Evolutionary conservation across 2,797 vertebrate species (phyloP).

Genomic region (Mionectes olivaceus): DNA sequence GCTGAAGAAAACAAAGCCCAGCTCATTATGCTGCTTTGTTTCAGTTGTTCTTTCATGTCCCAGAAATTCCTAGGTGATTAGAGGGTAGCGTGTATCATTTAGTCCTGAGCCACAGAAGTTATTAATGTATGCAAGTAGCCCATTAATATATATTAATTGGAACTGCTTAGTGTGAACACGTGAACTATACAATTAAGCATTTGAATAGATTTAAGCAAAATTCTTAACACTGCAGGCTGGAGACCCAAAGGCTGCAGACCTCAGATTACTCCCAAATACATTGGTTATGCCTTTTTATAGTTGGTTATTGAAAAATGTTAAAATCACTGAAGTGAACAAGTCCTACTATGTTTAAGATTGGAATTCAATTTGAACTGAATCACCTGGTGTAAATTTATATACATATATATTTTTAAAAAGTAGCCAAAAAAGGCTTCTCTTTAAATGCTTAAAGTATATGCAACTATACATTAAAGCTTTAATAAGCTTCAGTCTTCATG

Average conservation of each 20-base stretch:
- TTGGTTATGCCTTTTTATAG: background rate
- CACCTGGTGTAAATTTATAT: background rate
- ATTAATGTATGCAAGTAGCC: background rate
- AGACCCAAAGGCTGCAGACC: background rate
- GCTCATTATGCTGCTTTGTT: background rate
- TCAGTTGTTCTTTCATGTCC: background rate
- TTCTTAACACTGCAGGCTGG: background rate
- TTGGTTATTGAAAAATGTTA: background rate
- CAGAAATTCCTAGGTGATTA: background rate
- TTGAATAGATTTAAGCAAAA: background rate
- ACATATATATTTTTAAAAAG: background rate
- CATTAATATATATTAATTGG: background rate
- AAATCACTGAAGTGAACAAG: background rate
- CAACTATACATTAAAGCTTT: background rate
- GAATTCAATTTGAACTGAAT: background rate
- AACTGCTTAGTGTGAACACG: background rate
- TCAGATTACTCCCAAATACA: background rate
- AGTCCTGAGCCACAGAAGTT: background rate
- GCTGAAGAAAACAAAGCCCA: background rate
- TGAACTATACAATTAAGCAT: background rate
- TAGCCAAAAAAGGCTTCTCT: rapidly evolving
- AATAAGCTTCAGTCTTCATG: background rate
- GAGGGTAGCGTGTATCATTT: background rate
- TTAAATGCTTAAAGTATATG: background rate
- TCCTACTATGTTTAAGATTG: background rate